A percentile compares a stretch with the other conserved stretches of the same genome.
Evolutionary conservation across 1,140 invertebrate genomes (phyloP).

Genomic region (Drosophila baimaii): DNA sequence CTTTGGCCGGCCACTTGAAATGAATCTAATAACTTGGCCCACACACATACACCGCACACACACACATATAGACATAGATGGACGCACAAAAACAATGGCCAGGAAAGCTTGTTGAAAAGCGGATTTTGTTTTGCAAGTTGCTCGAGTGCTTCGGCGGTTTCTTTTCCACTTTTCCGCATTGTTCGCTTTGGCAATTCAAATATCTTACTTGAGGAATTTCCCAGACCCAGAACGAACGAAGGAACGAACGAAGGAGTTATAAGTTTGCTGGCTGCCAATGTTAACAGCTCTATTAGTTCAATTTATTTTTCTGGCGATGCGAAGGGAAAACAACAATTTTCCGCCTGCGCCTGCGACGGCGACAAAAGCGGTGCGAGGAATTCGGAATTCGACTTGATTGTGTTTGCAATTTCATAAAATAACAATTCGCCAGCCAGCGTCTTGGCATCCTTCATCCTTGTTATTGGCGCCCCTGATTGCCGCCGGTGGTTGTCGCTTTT

Average conservation of each 20-base stretch:
- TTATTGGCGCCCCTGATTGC: slow-evolving; percentile 70
- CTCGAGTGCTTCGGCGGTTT: slow-evolving; percentile 71
- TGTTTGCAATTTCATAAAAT: slow-evolving; percentile 83
- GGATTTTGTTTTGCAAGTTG: slow-evolving; percentile 71
- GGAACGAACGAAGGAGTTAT: slow-evolving; percentile 41
- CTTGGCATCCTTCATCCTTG: slow-evolving; percentile 61
- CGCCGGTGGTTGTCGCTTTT: slow-evolving; percentile 70
- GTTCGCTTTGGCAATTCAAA: slow-evolving; percentile 69
- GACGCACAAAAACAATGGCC: slow-evolving; percentile 47
- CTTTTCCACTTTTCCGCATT: slow-evolving; percentile 64
- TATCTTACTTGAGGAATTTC: slow-evolving; percentile 71
- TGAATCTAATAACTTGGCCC: slow-evolving; percentile 79
- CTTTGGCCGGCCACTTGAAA: slow-evolving; percentile 78
- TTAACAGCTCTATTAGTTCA: slow-evolving; percentile 82
- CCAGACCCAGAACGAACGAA: not conserved
- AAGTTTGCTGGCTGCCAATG: slow-evolving; percentile 68
- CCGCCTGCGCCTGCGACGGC: slow-evolving; percentile 40
- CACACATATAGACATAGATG: slow-evolving; percentile 17
- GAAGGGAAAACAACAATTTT: slow-evolving; percentile 50
- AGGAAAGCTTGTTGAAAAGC: slow-evolving; percentile 51
- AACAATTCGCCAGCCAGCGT: slow-evolving; percentile 63
- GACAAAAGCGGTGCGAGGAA: slow-evolving; percentile 58
- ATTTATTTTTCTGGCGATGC: slow-evolving; percentile 73
- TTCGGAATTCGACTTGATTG: slow-evolving; percentile 74
- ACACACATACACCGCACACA: slow-evolving; percentile 24